Base-by-base conservation (phyloP, 2,888 invertebrate genomes). In the Drosophila mercatorum region DNA sequence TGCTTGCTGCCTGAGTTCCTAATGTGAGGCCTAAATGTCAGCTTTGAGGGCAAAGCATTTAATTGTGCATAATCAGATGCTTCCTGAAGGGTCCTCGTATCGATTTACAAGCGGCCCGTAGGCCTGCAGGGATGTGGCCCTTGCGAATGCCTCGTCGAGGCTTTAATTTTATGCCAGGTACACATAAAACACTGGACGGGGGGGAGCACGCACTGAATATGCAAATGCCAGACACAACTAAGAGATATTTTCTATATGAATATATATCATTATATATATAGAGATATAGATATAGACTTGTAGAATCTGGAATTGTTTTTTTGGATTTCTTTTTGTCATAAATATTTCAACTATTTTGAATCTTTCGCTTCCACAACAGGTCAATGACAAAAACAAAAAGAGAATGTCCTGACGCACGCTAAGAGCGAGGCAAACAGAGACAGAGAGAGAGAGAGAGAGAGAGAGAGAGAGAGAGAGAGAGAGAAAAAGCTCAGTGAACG, bases 361-460 rank as follows among this genome's bases (percentile, higher is more conserved):
- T 63, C 60, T 60, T 67, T 40, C 49, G 65, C 52, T 82, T 68
- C 68, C 81, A 86, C 85, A 86, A 86, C 85, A 86, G 85, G 85
- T 86, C 89, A 86, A 84, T 82, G 89, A 89, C 88, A 86, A 86
- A 89, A 86, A 86, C 85, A 89, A 89, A 56, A 69, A 61, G 62
- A 46, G 40, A 58, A 53, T 52, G 57, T 82, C 86, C 85, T 85
- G 57, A 49, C 22, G 51, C 46, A 31, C 46, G 38, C 38, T n/a
- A 40, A 22, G 44, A 46, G 46, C 28, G 55, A n/a, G 28, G n/a
- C 28, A 41, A 41, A 41, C 17, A 38, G 26, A n/a, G n/a, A n/a
- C n/a, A n/a, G n/a, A n/a, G n/a, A n/a, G n/a, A 53, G 63, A 26
- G 17, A 22, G 41, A 41, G 52, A 8, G 28, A 17, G 28, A 14